Conservation (phyloP, 1,140 invertebrate species). For the Euborellia annulipes region DNA sequence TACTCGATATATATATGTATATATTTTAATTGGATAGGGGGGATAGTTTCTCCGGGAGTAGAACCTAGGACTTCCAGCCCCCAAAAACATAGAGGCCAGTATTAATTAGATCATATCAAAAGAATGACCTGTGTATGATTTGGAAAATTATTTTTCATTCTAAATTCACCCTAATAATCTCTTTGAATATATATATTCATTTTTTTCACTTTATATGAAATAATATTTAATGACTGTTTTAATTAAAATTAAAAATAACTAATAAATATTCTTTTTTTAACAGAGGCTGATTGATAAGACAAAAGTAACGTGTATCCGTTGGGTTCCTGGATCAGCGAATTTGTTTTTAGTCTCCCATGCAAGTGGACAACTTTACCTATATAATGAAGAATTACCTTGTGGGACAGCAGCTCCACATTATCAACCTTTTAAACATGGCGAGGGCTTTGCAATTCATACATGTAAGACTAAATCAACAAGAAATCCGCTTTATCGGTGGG, state of each 20-base stretch:
- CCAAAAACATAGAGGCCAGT: too few relatives aligned
- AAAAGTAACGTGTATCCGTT: slow-evolving; percentile 95
- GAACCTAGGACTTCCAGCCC: too few relatives aligned
- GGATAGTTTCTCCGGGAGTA: too few relatives aligned
- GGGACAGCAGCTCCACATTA: slow-evolving; percentile 72
- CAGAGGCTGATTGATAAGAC: slow-evolving; percentile 95
- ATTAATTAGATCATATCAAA: too few relatives aligned
- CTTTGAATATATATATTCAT: slow-evolving; percentile 4
- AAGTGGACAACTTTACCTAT: slow-evolving; percentile 95
- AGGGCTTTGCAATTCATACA: slow-evolving; percentile 84
- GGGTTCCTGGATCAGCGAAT: slow-evolving; percentile 87
- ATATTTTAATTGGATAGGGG: too few relatives aligned
- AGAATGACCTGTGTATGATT: too few relatives aligned
- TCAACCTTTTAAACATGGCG: slow-evolving; percentile 89
- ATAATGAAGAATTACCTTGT: slow-evolving; percentile 89
- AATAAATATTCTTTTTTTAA: slow-evolving; percentile 25
- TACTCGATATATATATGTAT: too few relatives aligned
- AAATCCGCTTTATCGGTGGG: slow-evolving; percentile 84
- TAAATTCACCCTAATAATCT: slow-evolving; percentile 3
- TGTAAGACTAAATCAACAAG: slow-evolving; percentile 92
- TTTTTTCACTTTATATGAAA: slow-evolving; percentile 1
- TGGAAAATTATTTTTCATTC: slow-evolving; percentile 2
- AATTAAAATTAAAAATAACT: too few relatives aligned
- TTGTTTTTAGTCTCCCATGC: slow-evolving; percentile 87
- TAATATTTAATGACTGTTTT: background rate